Percentiles rank a stretch among this genome's conserved stretches.
phyloP scores from a whole-genome alignment of 1,140 invertebrate species.

The Hypsibius dujardini region DNA sequence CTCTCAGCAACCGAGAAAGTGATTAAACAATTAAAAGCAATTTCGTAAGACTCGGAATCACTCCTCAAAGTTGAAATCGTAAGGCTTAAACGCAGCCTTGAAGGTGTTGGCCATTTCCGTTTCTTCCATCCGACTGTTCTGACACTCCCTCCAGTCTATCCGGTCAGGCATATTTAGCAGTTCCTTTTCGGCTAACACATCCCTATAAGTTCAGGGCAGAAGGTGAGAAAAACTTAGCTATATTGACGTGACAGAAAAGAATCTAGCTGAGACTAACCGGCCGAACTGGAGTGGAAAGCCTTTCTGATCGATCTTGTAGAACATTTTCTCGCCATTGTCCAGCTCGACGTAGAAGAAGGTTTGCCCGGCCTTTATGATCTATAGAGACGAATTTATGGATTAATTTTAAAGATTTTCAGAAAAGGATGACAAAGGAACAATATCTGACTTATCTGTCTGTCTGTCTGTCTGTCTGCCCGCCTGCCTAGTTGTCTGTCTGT shows the following conservation, averaged over 20 bases:
- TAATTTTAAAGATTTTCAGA: neutral
- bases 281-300: conserved; percentile 84
- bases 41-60: too few species aligned
- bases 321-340: conserved; percentile 53
- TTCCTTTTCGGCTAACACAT: conserved; percentile 58
- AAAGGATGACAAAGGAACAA: conserved; percentile 14
- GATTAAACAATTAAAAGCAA: too few species aligned
- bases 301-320: conserved; percentile 45
- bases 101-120: conserved; percentile 49
- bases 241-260: too few species aligned
- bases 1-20: too few species aligned
- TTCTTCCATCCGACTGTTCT: conserved; percentile 55
- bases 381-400: conserved; percentile 22
- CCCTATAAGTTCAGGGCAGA: conserved; percentile 38
- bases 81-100: conserved; percentile 56
- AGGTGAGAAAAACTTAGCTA: too few species aligned
- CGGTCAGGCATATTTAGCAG: conserved; percentile 68
- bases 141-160: conserved; percentile 77
- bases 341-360: conserved; percentile 80
- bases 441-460: too few species aligned
- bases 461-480: too few species aligned
- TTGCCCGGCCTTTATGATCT: conserved; percentile 47
- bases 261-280: conserved; percentile 40
- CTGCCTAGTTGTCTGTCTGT: too few species aligned
- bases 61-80: conserved; percentile 45